Evolutionary conservation across 2,113 vertebrate genomes (phyloP), one percentile per base, ranked within the genome.

Genomic region (Gopherus evgoodei): DNA sequence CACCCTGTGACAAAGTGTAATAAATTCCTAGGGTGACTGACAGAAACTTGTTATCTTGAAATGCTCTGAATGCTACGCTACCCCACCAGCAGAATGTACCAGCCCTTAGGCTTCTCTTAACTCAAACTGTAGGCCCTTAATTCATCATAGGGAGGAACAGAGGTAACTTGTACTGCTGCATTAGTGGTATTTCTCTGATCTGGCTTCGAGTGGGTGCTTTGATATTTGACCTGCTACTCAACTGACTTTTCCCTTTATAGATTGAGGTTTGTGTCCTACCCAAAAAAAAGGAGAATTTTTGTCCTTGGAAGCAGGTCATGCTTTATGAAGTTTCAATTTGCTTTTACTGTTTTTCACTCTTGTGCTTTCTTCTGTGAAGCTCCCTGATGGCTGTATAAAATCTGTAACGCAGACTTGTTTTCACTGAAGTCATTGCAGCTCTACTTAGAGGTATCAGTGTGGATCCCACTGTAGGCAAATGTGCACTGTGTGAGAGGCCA

Each of bases 281-380:
- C 13, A 25, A 88, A 31, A 86, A 31, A 84, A 59, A 83, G 3
- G 75, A 47, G 84, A 0, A 42, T n/a, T 24, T 92, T 80, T 76
- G 79, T 79, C 54, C 29, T 59, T 76, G 35, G 69, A 80, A 2
- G 7, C n/a, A 3, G 1, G 0, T 76, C 80, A 1, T 44, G 9
- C 9, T 54, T 69, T 69, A 17, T 3, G 57, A 72, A 50, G 6
- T 31, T 31, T 31, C 53, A 22, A 6, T 62, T 62, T 62, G 59
- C 29, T 62, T 69, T 69, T 90, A 42, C n/a, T 31, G 76, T 27
- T 3, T 47, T 0, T 25, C 72, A 21, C 38, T 81, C 0, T 22
- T 17, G 5, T 35, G 2, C 6, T 3, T 50, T 62, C 1, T 0
- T 49, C 62, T 16, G 3, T 11, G 75, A 79, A 81, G 11, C 21